These are phyloP conservation scores for Masticophis lateralis DNA, from an alignment of 2,797 vertebrate genomes.

Conservation along the genomic window DNA sequence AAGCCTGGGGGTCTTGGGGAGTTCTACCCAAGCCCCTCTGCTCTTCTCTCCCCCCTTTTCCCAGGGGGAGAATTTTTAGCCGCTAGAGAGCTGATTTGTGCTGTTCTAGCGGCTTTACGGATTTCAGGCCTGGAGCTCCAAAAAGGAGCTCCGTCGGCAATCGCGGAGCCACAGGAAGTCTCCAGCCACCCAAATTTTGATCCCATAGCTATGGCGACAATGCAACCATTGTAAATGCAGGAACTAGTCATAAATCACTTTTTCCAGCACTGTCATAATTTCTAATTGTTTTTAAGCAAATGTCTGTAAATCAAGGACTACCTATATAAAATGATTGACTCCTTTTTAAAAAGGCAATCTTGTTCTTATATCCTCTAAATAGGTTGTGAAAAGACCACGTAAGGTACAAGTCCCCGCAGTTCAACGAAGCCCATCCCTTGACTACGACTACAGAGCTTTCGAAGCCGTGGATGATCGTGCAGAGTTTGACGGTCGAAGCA, in stretches of 20 bases:
- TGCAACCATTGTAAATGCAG: not conserved
- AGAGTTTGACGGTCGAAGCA: constrained; percentile 85
- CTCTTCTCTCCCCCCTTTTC: no score
- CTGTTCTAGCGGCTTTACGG: no score
- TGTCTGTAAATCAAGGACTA: not conserved
- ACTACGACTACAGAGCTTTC: constrained; percentile 79
- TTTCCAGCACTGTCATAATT: not conserved
- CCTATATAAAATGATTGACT: not conserved
- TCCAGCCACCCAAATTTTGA: not conserved
- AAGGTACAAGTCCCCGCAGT: constrained; percentile 77
- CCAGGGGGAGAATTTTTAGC: no score
- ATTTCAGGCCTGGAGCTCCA: no score
- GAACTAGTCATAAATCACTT: not conserved
- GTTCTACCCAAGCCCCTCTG: no score
- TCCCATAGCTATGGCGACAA: not conserved
- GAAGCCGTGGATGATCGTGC: constrained; percentile 79
- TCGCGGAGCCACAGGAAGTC: no score
- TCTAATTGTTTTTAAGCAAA: not conserved
- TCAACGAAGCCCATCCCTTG: constrained; percentile 76
- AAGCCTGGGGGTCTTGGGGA: no score
- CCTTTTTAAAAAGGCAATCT: not conserved
- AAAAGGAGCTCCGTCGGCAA: no score
- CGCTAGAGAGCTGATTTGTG: no score
- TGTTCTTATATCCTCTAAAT: constrained; percentile 36
- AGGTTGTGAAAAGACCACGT: constrained; percentile 91